phyloP scores from a whole-genome alignment of 2,888 invertebrate species.

The Aromia moschata region DNA sequence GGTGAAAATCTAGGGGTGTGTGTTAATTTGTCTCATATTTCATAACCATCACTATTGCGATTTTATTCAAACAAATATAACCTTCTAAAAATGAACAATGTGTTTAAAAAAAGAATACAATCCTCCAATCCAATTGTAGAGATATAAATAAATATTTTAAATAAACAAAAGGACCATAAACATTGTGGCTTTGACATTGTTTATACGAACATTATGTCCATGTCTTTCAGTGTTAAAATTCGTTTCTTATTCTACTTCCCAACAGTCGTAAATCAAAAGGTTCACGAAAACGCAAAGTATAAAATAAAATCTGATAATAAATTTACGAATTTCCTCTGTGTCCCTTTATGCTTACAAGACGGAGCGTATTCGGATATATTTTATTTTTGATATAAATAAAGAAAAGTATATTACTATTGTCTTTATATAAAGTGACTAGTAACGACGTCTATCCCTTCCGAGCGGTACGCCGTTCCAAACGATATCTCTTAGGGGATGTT shows the following conservation, averaged over 20 bases:
- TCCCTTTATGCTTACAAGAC: conserved; percentile 16
- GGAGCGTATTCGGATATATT: conserved; percentile 45
- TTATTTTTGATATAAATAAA: conserved; percentile 56
- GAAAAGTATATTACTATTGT: conserved; percentile 55
- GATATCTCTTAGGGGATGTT: conserved; percentile 37
- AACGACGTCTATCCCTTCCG: conserved; percentile 3
- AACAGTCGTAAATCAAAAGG: conserved; percentile 1
- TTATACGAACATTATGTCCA: too few species aligned
- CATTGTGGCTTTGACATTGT: too few species aligned
- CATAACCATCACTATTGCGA: too few species aligned
- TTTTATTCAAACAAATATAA: too few species aligned
- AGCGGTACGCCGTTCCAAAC: conserved; percentile 31
- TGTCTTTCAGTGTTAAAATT: too few species aligned
- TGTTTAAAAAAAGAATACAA: too few species aligned
- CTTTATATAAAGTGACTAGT: conserved; percentile 48
- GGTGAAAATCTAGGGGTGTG: too few species aligned
- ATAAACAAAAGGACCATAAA: too few species aligned
- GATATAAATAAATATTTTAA: too few species aligned
- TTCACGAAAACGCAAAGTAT: conserved; percentile 10
- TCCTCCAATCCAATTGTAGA: too few species aligned
- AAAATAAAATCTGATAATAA: conserved; percentile 24
- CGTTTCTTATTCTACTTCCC: neutral
- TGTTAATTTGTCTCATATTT: too few species aligned
- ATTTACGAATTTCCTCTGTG: conserved; percentile 18
- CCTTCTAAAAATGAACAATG: too few species aligned